Conservation (phyloP, 2,113 vertebrate species). For the Sus scrofa region T2T-Sscrofa CM000829.6:18364001-18364500, state of each 20-base stretch:
- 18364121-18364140: too few species aligned
- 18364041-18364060: too few species aligned
- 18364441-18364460: background rate
- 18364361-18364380: accelerated
- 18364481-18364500: accelerated
- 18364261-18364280: background rate
- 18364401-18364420: background rate
- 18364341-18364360: background rate
- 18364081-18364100: background rate
- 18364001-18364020: background rate
- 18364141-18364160: background rate
- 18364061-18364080: background rate
- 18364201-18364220: background rate
- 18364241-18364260: accelerated
- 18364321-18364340: background rate
- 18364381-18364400: background rate
- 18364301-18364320: accelerated
- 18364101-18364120: too few species aligned
- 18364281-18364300: background rate
- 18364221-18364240: background rate
- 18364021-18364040: background rate
- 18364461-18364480: accelerated
- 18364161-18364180: background rate
- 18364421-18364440: background rate
- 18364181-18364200: background rate